These are phyloP conservation scores for Dryococelus australis DNA, from an alignment of 2,888 invertebrate genomes.

Conservation along the genomic window DNA sequence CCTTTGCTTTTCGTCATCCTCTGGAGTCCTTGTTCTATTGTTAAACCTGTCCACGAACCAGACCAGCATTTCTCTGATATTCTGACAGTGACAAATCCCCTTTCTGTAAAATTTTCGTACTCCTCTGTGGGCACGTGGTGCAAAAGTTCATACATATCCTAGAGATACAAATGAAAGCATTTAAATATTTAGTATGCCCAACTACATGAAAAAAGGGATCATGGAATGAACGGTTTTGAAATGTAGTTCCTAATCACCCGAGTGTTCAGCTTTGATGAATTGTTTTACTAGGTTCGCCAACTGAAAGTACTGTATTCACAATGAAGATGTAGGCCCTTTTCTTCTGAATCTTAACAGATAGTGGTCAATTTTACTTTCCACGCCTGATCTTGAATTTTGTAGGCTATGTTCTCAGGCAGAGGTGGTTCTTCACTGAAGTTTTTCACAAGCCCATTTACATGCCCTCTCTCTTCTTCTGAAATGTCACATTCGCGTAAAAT, in stretches of 20 bases:
- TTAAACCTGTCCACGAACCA: not conserved
- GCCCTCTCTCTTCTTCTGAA: no score
- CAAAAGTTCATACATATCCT: not conserved
- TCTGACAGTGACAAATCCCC: not conserved
- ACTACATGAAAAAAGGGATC: not conserved
- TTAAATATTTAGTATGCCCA: not conserved
- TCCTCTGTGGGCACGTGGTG: not conserved
- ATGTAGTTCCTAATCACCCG: not conserved
- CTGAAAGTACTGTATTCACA: not conserved
- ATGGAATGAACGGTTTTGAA: not conserved
- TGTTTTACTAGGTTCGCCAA: not conserved
- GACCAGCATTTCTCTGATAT: not conserved
- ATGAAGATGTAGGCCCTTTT: not conserved
- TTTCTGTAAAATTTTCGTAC: not conserved
- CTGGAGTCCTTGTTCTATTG: not conserved
- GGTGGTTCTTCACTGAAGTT: no score
- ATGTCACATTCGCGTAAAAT: no score
- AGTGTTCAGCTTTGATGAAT: not conserved
- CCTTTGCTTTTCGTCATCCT: not conserved
- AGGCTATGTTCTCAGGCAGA: not conserved
- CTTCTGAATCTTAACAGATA: not conserved
- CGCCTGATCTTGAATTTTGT: not conserved
- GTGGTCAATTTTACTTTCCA: not conserved
- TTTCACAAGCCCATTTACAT: no score
- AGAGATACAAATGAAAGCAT: no score